Percentiles rank a stretch among this genome's conserved stretches.
Evolutionary conservation across 2,113 vertebrate genomes (phyloP).

Genomic region (Drymodes brunneopygia): DNA sequence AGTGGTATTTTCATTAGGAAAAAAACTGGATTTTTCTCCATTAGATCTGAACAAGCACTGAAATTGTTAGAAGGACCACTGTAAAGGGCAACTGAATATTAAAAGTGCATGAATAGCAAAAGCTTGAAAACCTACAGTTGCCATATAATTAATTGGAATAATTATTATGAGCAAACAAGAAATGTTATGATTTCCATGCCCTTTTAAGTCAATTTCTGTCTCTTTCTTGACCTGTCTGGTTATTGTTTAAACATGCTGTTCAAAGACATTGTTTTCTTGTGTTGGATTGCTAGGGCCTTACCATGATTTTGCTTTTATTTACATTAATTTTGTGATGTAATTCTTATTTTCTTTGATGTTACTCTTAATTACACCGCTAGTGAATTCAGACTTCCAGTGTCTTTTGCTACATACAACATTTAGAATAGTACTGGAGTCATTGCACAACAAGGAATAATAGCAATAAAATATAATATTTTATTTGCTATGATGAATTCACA

Average conservation of each 20-base stretch:
- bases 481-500: neutral
- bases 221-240: neutral
- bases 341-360: neutral
- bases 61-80: neutral
- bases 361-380: neutral
- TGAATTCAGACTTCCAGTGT: neutral
- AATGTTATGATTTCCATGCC: neutral
- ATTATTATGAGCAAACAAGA: neutral
- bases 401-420: neutral
- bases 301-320: slow-evolving; percentile 18
- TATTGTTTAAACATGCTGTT: neutral
- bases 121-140: neutral
- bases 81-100: neutral
- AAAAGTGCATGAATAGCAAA: neutral
- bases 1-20: neutral
- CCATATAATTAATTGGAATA: neutral
- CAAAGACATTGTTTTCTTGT: neutral
- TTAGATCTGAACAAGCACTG: neutral
- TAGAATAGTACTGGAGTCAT: neutral
- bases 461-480: neutral
- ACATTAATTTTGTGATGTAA: neutral
- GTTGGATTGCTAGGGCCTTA: neutral
- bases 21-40: neutral
- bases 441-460: neutral
- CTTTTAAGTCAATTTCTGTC: neutral